These are phyloP conservation scores for Catharus bicknelli DNA, from an alignment of 2,113 vertebrate species.

Conservation along the genomic window DNA sequence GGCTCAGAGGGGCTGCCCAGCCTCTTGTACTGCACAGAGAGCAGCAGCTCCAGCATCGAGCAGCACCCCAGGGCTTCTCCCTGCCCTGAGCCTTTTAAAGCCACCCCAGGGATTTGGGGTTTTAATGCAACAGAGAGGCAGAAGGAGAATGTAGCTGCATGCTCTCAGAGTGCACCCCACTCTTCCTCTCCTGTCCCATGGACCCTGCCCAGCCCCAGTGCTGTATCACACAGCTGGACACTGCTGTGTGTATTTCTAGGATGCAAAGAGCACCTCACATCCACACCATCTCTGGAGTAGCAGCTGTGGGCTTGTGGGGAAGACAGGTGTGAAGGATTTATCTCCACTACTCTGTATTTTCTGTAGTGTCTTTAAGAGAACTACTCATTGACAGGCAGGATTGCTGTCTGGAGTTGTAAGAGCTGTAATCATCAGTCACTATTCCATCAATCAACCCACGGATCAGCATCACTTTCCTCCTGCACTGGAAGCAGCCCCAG, in stretches of 20 bases:
- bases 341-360: not conserved
- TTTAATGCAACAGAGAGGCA: not conserved
- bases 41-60: not conserved
- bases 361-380: not conserved
- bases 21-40: not conserved
- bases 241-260: not conserved
- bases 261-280: not conserved
- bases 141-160: accelerated
- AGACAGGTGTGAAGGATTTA: not conserved
- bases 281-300: not conserved
- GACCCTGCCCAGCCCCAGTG: accelerated
- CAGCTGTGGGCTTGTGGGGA: not conserved
- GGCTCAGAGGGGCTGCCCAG: not conserved
- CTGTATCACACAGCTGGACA: not conserved
- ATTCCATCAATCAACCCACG: not conserved
- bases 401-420: not conserved
- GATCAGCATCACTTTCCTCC: not conserved
- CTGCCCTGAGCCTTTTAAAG: not conserved
- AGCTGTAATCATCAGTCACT: not conserved
- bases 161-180: accelerated
- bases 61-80: not conserved
- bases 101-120: accelerated
- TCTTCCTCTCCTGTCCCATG: accelerated
- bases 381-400: not conserved
- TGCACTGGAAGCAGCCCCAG: not conserved